Conservation (phyloP, 2,113 vertebrate genomes). For the Gopherus flavomarginatus region DNA sequence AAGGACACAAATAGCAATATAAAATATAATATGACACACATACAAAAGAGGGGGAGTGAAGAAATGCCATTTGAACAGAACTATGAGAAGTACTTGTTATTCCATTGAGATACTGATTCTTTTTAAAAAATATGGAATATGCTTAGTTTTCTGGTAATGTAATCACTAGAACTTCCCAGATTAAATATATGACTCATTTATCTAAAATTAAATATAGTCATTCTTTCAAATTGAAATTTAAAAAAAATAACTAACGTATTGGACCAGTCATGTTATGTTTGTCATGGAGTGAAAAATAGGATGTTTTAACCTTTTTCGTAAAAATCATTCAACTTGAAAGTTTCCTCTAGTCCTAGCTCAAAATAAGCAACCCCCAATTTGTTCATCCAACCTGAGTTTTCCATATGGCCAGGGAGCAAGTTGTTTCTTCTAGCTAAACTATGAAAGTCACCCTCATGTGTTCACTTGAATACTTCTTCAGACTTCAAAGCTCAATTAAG, state of each 20-base stretch:
- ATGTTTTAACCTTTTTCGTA: not conserved
- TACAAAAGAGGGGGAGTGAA: not conserved
- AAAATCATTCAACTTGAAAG: not conserved
- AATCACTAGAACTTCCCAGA: not conserved
- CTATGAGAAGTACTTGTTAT: not conserved
- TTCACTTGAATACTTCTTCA: not conserved
- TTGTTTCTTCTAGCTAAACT: not conserved
- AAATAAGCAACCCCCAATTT: not conserved
- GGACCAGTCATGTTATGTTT: not conserved
- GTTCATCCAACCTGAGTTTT: not conserved
- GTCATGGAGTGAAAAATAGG: not conserved
- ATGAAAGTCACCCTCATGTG: rapidly evolving
- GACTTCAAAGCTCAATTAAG: not conserved
- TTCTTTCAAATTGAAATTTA: not conserved
- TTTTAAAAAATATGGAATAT: not conserved
- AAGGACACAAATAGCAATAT: slow-evolving; percentile 15
- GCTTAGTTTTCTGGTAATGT: not conserved
- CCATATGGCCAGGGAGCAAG: not conserved
- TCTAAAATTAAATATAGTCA: not conserved
- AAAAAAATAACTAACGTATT: not conserved
- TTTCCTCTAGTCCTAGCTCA: not conserved
- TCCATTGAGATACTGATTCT: not conserved
- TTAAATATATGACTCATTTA: not conserved
- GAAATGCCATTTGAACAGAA: not conserved
- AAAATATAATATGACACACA: not conserved